Percentiles rank a stretch among this genome's conserved stretches.
phyloP scores from a whole-genome alignment of 2,797 vertebrate species.

The Dromococcyx pavoninus region DNA sequence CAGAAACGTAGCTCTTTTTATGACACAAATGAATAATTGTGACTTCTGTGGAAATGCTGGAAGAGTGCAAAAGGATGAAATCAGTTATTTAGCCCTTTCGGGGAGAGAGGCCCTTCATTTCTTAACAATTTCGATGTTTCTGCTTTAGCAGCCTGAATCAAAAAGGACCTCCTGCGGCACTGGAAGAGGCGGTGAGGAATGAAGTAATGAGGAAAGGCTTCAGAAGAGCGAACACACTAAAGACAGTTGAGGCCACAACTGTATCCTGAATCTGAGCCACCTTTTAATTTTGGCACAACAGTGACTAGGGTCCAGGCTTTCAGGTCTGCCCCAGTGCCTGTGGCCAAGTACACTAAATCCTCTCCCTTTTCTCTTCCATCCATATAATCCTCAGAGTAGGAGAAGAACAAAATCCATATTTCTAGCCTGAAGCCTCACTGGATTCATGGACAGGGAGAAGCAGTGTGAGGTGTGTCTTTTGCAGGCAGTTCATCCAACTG shows the following conservation, averaged over 20 bases:
- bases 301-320: neutral
- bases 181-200: neutral
- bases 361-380: neutral
- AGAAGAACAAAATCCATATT: neutral
- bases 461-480: neutral
- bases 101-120: neutral
- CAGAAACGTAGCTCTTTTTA: neutral
- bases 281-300: neutral
- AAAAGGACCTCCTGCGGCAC: neutral
- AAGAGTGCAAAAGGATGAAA: neutral
- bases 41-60: constrained; percentile 25
- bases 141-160: neutral
- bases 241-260: neutral
- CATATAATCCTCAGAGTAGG: neutral
- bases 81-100: neutral
- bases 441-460: neutral
- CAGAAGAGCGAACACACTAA: neutral
- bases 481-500: neutral
- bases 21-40: neutral
- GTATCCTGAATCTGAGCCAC: neutral
- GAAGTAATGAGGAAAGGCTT: neutral
- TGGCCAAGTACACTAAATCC: neutral
- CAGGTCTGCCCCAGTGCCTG: neutral
- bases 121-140: neutral
- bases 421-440: neutral